A percentile compares a stretch with the other conserved stretches of the same genome.
Evolutionary conservation across 2,797 vertebrate genomes (phyloP).

Genomic region (Hapalemur alaotrensis): DNA sequence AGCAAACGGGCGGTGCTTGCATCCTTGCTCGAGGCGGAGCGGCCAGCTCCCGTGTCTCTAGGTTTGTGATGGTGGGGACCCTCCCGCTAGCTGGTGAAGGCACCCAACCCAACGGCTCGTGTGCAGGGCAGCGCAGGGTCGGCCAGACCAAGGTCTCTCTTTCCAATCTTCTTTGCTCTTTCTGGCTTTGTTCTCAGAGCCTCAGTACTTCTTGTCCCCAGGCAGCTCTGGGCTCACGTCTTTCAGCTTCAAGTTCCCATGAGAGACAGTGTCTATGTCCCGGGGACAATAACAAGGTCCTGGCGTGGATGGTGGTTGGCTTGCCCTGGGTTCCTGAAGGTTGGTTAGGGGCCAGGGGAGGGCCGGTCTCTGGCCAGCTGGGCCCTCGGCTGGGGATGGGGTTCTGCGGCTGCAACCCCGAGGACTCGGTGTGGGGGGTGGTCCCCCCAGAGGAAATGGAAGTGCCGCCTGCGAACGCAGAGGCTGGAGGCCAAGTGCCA

Average conservation of each 20-base stretch:
- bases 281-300: fast-evolving
- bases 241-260: neutral
- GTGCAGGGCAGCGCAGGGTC: fast-evolving
- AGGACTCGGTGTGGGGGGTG: too few species aligned
- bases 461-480: neutral
- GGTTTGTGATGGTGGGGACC: neutral
- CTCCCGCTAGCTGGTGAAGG: neutral
- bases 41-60: neutral
- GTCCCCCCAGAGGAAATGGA: neutral
- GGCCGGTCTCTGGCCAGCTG: neutral
- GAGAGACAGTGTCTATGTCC: neutral
- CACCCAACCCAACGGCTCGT: fast-evolving
- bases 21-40: neutral
- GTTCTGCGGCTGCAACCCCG: neutral
- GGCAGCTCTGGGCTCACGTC: neutral
- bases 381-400: neutral
- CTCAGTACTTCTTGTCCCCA: neutral
- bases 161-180: neutral
- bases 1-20: neutral
- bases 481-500: fast-evolving
- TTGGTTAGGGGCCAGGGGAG: neutral
- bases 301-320: neutral
- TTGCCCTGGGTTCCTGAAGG: neutral
- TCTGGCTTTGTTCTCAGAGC: neutral
- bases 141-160: fast-evolving